Evolutionary conservation across 2,888 invertebrate species (phyloP).

Genomic region (Oasisia sp.): DNA sequence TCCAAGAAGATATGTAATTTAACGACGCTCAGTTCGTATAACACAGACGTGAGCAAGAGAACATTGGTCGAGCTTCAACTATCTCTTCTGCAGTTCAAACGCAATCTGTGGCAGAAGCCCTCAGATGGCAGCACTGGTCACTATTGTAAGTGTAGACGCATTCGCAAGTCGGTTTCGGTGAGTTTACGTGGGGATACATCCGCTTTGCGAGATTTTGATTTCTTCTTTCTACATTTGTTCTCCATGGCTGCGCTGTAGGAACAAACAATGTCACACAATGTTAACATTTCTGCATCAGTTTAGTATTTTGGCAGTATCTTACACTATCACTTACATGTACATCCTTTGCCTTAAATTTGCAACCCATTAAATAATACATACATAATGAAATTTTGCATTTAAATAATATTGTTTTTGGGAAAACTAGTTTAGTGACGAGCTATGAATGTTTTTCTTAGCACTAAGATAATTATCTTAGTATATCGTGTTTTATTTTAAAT

Average conservation of each 20-base stretch:
- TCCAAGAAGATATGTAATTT: not conserved
- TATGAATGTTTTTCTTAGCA: too few relatives aligned
- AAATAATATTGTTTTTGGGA: not conserved
- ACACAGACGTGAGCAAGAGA: not conserved
- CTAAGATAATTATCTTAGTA: too few relatives aligned
- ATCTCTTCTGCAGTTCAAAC: not conserved
- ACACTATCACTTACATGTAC: not conserved
- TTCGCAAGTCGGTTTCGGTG: not conserved
- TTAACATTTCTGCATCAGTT: not conserved
- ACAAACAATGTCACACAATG: not conserved
- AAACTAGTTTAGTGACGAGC: not conserved
- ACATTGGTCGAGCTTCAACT: not conserved
- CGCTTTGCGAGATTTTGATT: not conserved
- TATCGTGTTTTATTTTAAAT: too few relatives aligned
- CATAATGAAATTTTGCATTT: not conserved
- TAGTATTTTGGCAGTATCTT: not conserved
- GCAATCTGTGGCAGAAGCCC: not conserved
- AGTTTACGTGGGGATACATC: not conserved
- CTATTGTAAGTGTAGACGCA: not conserved
- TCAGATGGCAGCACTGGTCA: not conserved
- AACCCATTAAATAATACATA: not conserved
- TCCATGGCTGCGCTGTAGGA: slow-evolving; percentile 8
- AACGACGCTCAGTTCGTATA: not conserved
- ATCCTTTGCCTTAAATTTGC: not conserved
- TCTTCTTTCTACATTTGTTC: not conserved